Base-by-base conservation (phyloP, 2,888 invertebrate species). In the Calephelis perditalis region DNA sequence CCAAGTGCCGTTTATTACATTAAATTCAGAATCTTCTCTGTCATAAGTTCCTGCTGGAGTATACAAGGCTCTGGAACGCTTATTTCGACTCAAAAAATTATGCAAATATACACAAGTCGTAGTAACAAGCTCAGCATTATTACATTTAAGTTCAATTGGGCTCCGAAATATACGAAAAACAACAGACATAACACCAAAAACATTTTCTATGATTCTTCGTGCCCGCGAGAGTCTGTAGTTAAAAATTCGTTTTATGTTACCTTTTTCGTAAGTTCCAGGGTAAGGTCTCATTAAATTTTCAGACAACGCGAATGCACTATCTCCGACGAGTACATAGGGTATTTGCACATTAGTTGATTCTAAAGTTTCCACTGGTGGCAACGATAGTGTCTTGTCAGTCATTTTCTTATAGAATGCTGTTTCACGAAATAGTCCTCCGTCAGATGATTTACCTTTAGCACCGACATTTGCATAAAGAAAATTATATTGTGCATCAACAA, bases 91-190 rank as follows among this genome's bases (percentile, higher is more conserved):
- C 58, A 59, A 62, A 45, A 62, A 62, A 57, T 61, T 62, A 61
- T 62, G 62, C 54, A 62, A 60, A 62, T 65, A 65, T 60, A 62
- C 68, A 65, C 72, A 71, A 57, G 71, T 67, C 52, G 66, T 65
- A 61, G 67, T 63, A n/a, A 65, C 62, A 43, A 68, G 60, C 67
- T 70, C 66, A 66, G 63, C 64, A 65, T 70, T 71, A 55, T 64
- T 59, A 54, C 69, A 70, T 62, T 64, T 63, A 49, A 73, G 59
- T 12, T 68, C 61, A 59, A 73, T 72, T 44, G 71, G 65, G 62
- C 65, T 69, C 44, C 61, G 59, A 58, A 72, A 66, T 65, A 73
- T 63, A 60, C 73, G 70, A 60, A 74, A 73, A 35, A 72, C 71
- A 40, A 65, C 66, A 66, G 67, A 63, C 63, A 66, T 58, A 46